These are phyloP conservation scores for Ichneumoninae sp. DNA, from an alignment of 2,888 invertebrate genomes.

Conservation along the genomic window DNA sequence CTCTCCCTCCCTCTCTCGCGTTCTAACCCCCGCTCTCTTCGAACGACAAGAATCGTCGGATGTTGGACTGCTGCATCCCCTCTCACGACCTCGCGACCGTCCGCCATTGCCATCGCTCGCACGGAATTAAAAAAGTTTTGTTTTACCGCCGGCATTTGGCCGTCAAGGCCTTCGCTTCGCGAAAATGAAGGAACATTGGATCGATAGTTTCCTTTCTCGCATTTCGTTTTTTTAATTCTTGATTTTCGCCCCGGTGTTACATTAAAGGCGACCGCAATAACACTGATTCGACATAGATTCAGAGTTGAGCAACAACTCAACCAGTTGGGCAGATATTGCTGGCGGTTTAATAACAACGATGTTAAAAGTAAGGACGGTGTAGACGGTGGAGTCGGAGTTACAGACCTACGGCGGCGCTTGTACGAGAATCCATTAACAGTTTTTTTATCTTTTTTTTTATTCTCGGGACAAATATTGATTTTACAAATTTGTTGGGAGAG, in stretches of 20 bases:
- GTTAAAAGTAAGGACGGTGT: not conserved
- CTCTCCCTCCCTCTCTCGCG: slow-evolving; percentile 7
- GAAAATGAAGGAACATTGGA: slow-evolving; percentile 57
- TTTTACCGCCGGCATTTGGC: slow-evolving; percentile 65
- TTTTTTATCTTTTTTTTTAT: slow-evolving; percentile 67
- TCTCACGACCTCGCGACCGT: slow-evolving; percentile 51
- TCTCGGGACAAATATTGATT: slow-evolving; percentile 75
- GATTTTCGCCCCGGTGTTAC: not conserved
- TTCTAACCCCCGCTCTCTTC: slow-evolving; percentile 45
- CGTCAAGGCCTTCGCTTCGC: slow-evolving; percentile 54
- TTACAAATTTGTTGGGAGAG: slow-evolving; percentile 75
- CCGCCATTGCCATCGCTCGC: slow-evolving; percentile 62
- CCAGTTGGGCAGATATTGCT: not conserved
- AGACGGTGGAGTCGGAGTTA: not conserved
- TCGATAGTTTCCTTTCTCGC: slow-evolving; percentile 48
- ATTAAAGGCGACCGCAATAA: not conserved
- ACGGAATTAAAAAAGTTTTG: slow-evolving; percentile 71
- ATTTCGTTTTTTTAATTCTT: slow-evolving; percentile 15
- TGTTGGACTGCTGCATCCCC: slow-evolving; percentile 57
- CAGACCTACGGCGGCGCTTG: slow-evolving; percentile 48
- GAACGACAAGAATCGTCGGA: slow-evolving; percentile 63
- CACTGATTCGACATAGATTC: not conserved
- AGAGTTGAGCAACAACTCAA: not conserved
- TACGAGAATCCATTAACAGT: slow-evolving; percentile 74
- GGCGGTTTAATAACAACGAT: not conserved